Percentiles rank a stretch among this genome's conserved stretches.
Conservation (phyloP, 2,888 invertebrate genomes). For the Hypena proboscidalis region DNA sequence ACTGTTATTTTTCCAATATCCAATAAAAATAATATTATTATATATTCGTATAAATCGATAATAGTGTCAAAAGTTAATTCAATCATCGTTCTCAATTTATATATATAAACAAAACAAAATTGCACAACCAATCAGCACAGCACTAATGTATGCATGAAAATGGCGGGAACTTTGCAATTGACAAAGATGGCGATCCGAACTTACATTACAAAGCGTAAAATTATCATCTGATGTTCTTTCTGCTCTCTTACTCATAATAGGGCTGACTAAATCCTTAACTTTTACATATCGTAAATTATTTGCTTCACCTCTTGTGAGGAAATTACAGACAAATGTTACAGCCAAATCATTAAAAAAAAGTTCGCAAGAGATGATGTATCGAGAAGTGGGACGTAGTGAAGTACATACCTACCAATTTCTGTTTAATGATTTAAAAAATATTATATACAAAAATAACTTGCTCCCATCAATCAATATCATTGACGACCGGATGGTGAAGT, state of each 20-base stretch:
- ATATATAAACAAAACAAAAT: conserved; percentile 17
- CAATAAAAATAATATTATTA: conserved; percentile 30
- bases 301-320: too few relatives aligned
- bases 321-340: too few relatives aligned
- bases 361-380: neutral
- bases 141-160: conserved; percentile 20
- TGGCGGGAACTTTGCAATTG: conserved; percentile 30
- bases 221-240: conserved; percentile 44
- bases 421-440: too few relatives aligned
- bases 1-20: conserved; percentile 20
- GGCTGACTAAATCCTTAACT: conserved; percentile 30
- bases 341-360: neutral
- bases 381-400: too few relatives aligned
- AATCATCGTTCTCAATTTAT: conserved; percentile 29
- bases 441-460: too few relatives aligned
- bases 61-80: conserved; percentile 44
- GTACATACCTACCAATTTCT: too few relatives aligned
- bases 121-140: neutral
- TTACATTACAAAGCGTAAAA: conserved; percentile 52
- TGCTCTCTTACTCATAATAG: conserved; percentile 33
- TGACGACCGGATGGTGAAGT: too few relatives aligned
- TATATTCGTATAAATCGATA: conserved; percentile 26
- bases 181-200: conserved; percentile 45
- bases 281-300: neutral
- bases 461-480: too few relatives aligned